Percentiles rank a stretch among this genome's conserved stretches.
Evolutionary conservation across 2,113 vertebrate species (phyloP).

Genomic region (Ictalurus furcatus): DNA sequence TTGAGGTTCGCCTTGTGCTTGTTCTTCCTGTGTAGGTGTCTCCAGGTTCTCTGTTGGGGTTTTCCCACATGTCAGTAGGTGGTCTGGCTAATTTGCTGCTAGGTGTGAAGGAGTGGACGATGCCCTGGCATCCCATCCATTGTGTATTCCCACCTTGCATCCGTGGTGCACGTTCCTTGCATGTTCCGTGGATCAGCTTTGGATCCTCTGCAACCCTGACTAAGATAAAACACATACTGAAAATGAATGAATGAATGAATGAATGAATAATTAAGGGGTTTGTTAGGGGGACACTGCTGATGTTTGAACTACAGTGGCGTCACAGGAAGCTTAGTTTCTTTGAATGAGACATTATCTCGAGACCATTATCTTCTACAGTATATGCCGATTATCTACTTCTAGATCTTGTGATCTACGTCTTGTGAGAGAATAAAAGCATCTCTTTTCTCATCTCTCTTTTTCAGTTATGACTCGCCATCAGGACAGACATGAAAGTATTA

Average conservation of each 20-base stretch:
- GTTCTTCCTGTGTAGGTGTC: neutral
- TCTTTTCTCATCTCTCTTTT: no score
- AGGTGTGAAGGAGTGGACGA: neutral
- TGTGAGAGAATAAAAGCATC: neutral
- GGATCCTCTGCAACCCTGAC: neutral
- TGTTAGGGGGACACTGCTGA: neutral
- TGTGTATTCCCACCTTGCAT: neutral
- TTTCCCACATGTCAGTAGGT: neutral
- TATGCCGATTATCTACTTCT: no score
- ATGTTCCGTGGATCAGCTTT: neutral
- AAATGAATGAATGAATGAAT: neutral
- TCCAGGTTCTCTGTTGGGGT: neutral
- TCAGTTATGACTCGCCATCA: no score
- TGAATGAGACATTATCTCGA: no score
- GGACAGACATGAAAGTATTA: no score
- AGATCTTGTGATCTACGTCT: no score
- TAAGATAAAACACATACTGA: neutral
- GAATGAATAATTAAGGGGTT: neutral
- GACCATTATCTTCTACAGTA: no score
- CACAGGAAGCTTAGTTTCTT: neutral
- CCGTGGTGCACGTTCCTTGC: neutral
- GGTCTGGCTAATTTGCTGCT: neutral
- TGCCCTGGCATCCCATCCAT: neutral
- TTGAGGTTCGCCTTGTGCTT: neutral
- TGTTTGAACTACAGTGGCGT: neutral